Evolutionary conservation across 2,888 invertebrate species (phyloP).

Genomic region (Synergus japonicus): DNA sequence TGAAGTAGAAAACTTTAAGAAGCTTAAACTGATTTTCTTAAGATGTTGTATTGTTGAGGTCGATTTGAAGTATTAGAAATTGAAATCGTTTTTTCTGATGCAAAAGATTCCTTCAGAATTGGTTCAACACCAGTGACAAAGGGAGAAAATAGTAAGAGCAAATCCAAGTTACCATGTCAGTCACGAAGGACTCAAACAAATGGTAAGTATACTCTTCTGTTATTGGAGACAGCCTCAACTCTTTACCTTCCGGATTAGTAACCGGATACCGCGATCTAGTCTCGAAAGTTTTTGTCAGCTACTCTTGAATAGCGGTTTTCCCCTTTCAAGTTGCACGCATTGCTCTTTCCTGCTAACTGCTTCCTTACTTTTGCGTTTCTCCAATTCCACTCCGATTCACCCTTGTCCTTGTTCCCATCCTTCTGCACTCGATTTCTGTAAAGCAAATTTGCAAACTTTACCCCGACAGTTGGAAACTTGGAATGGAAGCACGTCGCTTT

Average conservation of each 20-base stretch:
- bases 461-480: constrained; percentile 18
- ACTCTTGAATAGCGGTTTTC: constrained; percentile 34
- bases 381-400: neutral
- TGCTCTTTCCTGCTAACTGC: constrained; percentile 12
- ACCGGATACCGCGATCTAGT: constrained; percentile 64
- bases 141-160: neutral
- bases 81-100: neutral
- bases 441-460: constrained; percentile 41
- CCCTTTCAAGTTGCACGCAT: constrained; percentile 18
- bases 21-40: neutral
- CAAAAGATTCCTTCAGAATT: neutral
- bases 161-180: neutral
- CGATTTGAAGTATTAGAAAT: neutral
- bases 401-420: constrained; percentile 1
- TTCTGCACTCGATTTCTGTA: constrained; percentile 32
- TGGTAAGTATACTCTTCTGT: constrained; percentile 31
- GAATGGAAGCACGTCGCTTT: constrained; percentile 5
- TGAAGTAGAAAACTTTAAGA: neutral
- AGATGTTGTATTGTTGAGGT: neutral
- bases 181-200: constrained; percentile 19
- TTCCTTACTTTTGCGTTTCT: constrained; percentile 16
- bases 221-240: constrained; percentile 62
- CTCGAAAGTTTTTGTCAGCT: constrained; percentile 39
- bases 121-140: neutral
- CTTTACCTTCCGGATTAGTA: constrained; percentile 73